Evolutionary conservation across 2,888 invertebrate species (phyloP).

Genomic region (Portevinia maculata): DNA sequence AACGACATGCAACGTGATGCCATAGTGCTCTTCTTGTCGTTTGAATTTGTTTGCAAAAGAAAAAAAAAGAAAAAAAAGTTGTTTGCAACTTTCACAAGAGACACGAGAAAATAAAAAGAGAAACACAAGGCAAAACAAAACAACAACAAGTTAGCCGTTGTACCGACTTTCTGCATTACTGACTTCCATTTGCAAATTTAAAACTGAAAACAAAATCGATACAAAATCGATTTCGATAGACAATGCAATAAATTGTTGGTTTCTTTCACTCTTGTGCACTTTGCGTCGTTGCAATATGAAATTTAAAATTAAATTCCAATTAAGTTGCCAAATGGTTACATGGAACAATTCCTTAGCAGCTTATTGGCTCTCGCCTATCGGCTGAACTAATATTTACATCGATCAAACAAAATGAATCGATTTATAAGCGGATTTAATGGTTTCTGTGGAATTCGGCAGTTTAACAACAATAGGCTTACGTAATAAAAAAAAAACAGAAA

Average conservation of each 20-base stretch:
- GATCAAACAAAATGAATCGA: too few relatives aligned
- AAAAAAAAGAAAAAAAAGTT: constrained; percentile 4
- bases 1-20: not conserved
- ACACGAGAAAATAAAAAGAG: constrained; percentile 26
- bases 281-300: not conserved
- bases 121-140: constrained; percentile 18
- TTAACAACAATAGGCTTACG: not conserved
- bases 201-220: not conserved
- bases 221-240: constrained; percentile 17
- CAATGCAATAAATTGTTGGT: constrained; percentile 28
- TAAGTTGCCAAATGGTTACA: not conserved
- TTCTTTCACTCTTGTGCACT: constrained; percentile 12
- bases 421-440: constrained; percentile 9
- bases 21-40: not conserved
- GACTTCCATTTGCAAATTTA: constrained; percentile 33
- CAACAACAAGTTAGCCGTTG: constrained; percentile 17
- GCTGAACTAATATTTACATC: too few relatives aligned
- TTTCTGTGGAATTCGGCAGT: constrained; percentile 5
- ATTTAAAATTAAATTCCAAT: not conserved
- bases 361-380: too few relatives aligned
- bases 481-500: too few relatives aligned
- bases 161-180: constrained; percentile 42
- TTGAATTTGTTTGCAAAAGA: constrained; percentile 19
- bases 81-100: constrained; percentile 36
- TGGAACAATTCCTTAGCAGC: too few relatives aligned